Conservation (phyloP, 1,140 invertebrate species). For the Lepidotrigona ventralis region DNA sequence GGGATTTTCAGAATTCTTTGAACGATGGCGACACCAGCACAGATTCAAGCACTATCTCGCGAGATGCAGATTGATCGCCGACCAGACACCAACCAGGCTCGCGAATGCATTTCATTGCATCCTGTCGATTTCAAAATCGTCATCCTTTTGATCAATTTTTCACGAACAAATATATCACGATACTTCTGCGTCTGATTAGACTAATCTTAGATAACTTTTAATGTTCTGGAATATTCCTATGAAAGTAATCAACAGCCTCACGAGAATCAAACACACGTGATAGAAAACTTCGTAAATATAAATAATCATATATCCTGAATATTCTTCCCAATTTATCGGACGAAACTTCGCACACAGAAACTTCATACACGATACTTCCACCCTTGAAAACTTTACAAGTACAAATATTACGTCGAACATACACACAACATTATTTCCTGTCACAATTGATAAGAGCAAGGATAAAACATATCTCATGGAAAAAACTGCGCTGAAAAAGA, state of each 20-base stretch:
- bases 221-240: neutral
- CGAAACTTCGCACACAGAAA: neutral
- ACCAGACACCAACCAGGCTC: slow-evolving; percentile 7
- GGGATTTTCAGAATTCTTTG: slow-evolving; percentile 8
- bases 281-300: neutral
- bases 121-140: slow-evolving; percentile 6
- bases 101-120: slow-evolving; percentile 11
- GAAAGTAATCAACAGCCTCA: rapidly evolving
- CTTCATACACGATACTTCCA: neutral
- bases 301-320: neutral
- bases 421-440: neutral
- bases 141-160: neutral
- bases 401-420: neutral
- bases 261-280: too few species aligned
- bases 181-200: neutral
- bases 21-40: neutral
- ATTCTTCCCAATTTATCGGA: neutral
- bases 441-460: neutral
- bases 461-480: neutral
- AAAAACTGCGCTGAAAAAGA: neutral
- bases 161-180: neutral
- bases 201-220: neutral
- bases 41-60: slow-evolving; percentile 30
- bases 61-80: slow-evolving; percentile 52
- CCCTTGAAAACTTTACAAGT: neutral